Evolutionary conservation across 2,888 invertebrate species (phyloP).

Genomic region (Drosophila dives): DNA sequence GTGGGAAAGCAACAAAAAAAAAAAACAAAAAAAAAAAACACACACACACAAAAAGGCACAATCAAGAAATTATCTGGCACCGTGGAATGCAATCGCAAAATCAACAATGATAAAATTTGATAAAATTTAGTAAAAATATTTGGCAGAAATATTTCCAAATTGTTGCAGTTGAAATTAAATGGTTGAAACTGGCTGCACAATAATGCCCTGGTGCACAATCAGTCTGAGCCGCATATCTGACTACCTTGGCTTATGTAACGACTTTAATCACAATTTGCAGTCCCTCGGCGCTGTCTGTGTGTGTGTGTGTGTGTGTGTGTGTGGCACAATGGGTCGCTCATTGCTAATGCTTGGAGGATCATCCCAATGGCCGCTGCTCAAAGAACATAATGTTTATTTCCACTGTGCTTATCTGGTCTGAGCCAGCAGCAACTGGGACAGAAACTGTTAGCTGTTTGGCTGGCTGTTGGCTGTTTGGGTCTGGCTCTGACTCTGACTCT

Average conservation of each 20-base stretch:
- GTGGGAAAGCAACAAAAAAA: conserved; percentile 40
- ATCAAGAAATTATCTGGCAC: conserved; percentile 39
- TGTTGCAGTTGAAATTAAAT: background rate
- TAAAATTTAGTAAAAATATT: background rate
- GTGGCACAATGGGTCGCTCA: conserved; percentile 36
- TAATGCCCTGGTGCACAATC: conserved; percentile 3
- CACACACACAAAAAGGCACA: conserved; percentile 19
- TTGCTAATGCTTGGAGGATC: conserved; percentile 57
- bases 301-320: background rate
- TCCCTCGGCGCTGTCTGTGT: background rate
- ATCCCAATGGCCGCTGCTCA: conserved; percentile 53
- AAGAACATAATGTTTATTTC: conserved; percentile 70
- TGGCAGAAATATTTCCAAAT: background rate
- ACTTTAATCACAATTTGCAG: conserved; percentile 9
- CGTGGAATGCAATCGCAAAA: conserved; percentile 40
- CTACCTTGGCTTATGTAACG: conserved; percentile 5
- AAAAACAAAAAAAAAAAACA: conserved; percentile 4
- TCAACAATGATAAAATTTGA: background rate
- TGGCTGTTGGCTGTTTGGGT: conserved; percentile 3
- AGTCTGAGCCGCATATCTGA: background rate
- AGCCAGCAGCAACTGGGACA: conserved; percentile 35
- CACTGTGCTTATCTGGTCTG: conserved; percentile 74
- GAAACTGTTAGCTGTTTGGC: conserved; percentile 13
- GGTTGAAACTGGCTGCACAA: background rate
- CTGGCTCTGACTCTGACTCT: background rate